phyloP scores from a whole-genome alignment of 2,113 vertebrate species.

The Patagioenas fasciata region DNA sequence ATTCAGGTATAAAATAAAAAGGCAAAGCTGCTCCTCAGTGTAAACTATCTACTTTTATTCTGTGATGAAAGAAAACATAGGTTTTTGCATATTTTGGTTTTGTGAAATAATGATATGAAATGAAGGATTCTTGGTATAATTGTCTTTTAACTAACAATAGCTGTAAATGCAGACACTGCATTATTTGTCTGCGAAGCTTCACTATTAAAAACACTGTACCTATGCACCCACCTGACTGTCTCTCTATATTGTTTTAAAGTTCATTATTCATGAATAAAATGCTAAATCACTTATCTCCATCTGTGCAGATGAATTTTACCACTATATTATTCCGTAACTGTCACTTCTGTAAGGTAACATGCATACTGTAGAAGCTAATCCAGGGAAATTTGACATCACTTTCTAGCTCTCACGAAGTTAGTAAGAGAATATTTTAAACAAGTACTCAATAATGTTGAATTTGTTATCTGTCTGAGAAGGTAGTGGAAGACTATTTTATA shows the following conservation, averaged over 20 bases:
- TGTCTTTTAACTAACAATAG: not conserved
- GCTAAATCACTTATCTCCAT: constrained; percentile 5
- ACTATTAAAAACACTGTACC: not conserved
- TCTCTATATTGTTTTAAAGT: not conserved
- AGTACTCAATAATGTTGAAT: not conserved
- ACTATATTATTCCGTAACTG: not conserved
- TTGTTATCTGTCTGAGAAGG: not conserved
- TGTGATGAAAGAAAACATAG: constrained; percentile 4
- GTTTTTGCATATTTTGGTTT: not conserved
- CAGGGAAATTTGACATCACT: not conserved
- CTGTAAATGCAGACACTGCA: not conserved
- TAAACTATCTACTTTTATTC: not conserved
- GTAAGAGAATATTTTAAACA: not conserved
- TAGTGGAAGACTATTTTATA: not conserved
- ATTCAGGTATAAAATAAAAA: constrained; percentile 9
- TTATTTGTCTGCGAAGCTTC: constrained; percentile 6
- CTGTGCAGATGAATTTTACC: not conserved
- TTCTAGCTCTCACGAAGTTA: not conserved
- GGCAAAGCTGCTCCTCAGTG: not conserved
- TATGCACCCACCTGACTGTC: not conserved
- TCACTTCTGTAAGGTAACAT: not conserved
- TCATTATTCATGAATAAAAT: constrained; percentile 29
- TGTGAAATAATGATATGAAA: not conserved
- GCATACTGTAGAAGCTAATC: not conserved
- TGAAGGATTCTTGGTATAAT: not conserved